These are phyloP conservation scores for Holothuria leucospilota DNA, from an alignment of 53 echinoderm and acorn worm species.

Conservation along the genomic window DNA sequence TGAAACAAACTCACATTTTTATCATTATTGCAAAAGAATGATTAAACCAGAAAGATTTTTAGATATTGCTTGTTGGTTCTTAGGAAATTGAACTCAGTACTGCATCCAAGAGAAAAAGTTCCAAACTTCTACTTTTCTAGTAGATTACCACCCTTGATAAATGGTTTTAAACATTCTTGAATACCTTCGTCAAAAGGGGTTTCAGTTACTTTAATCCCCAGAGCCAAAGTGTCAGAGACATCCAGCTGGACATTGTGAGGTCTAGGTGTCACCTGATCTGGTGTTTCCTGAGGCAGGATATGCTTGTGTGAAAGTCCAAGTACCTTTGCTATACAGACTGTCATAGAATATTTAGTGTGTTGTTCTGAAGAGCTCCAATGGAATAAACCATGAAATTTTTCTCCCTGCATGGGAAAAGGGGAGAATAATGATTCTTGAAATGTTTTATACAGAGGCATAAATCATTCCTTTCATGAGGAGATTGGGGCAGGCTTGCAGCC, in stretches of 20 bases:
- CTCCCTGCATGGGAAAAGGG: slow-evolving; percentile 17
- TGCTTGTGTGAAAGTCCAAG: slow-evolving; percentile 76
- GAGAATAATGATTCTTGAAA: no score
- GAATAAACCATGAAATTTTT: slow-evolving; percentile 62
- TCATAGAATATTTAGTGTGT: slow-evolving; percentile 79
- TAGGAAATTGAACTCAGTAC: no score
- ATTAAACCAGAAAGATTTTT: no score
- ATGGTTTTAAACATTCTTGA: slow-evolving; percentile 66
- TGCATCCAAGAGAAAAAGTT: no score
- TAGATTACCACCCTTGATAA: background rate
- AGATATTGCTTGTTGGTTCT: no score
- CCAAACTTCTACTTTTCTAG: background rate
- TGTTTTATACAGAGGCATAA: no score
- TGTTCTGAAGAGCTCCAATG: slow-evolving; percentile 82
- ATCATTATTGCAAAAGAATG: no score
- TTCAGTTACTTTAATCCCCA: slow-evolving; percentile 67
- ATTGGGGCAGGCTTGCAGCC: no score
- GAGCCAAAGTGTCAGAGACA: slow-evolving; percentile 43
- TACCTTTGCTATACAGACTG: slow-evolving; percentile 68
- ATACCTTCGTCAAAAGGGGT: slow-evolving; percentile 77
- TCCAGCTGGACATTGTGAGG: slow-evolving; percentile 76
- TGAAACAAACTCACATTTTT: no score
- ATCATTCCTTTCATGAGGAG: no score
- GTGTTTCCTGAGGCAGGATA: slow-evolving; percentile 63
- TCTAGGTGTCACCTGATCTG: slow-evolving; percentile 72